Percentiles rank a stretch among this genome's conserved stretches.
Conservation (phyloP, 2,113 vertebrate genomes). For the Melospiza georgiana region DNA sequence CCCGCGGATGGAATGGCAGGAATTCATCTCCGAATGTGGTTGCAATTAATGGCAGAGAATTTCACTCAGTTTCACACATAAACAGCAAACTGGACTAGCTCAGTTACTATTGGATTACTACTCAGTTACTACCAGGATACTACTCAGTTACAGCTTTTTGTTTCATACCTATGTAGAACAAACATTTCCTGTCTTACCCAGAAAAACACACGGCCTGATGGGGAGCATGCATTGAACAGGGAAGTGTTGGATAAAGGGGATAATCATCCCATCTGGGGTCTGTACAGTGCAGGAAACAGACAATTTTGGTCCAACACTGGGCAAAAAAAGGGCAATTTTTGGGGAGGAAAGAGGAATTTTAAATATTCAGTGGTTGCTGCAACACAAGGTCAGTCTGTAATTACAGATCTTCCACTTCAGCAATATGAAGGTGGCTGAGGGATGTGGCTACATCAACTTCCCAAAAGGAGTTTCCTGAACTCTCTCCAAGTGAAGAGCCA, state of each 20-base stretch:
- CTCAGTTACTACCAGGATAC: background rate
- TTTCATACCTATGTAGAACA: accelerated
- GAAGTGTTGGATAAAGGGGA: background rate
- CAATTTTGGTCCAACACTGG: background rate
- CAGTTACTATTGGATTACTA: background rate
- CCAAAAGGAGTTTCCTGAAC: background rate
- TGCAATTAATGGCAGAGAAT: background rate
- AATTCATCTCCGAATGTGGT: background rate
- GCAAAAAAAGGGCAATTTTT: background rate
- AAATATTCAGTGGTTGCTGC: background rate
- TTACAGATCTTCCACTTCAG: background rate
- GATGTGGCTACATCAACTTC: background rate
- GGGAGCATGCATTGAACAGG: background rate
- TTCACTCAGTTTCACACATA: background rate
- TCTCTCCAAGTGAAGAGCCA: background rate
- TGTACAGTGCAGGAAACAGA: background rate
- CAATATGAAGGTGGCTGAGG: background rate
- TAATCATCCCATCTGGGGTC: background rate
- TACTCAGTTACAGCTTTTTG: background rate
- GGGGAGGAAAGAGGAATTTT: background rate
- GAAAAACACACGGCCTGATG: accelerated
- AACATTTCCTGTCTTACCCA: background rate
- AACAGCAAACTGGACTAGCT: background rate
- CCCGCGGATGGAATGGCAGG: accelerated
- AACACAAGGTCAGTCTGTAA: accelerated